phyloP scores from a whole-genome alignment of 37 sponge, comb jelly and placozoan genomes.

The Trichoplax adhaerens region DNA sequence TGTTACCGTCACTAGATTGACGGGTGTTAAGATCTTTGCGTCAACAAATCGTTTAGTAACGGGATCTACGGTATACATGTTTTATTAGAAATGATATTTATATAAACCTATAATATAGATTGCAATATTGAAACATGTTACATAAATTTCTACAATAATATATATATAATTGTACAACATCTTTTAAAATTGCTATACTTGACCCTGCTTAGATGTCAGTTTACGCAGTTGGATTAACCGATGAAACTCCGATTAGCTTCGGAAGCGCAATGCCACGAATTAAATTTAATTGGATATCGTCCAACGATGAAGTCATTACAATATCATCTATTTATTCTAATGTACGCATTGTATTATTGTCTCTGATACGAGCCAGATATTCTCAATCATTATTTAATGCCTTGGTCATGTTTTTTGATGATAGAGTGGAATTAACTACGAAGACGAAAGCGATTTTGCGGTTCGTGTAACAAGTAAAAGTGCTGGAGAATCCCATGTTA shows the following conservation, averaged over 20 bases:
- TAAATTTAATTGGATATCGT: constrained; percentile 51
- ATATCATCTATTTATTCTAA: constrained; percentile 50
- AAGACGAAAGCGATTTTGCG: constrained; percentile 47
- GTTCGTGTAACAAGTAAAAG: constrained; percentile 3
- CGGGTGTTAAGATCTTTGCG: constrained; percentile 54
- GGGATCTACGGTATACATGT: constrained; percentile 30
- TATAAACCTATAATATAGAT: too few species aligned
- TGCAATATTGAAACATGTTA: neutral
- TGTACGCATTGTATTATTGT: constrained; percentile 9
- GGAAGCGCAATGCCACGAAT: constrained; percentile 26
- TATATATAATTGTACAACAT: neutral
- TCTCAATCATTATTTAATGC: neutral
- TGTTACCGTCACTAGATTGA: constrained; percentile 47
- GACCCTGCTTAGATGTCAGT: constrained; percentile 23
- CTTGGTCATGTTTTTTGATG: neutral
- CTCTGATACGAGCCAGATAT: constrained; percentile 3
- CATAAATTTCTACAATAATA: neutral
- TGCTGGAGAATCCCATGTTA: too few species aligned
- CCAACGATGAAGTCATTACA: constrained; percentile 55
- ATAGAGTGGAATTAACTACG: constrained; percentile 41
- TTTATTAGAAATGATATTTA: too few species aligned
- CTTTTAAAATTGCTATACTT: neutral
- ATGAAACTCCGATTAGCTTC: constrained; percentile 70
- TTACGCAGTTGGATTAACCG: constrained; percentile 30
- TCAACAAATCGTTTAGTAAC: constrained; percentile 39